Base-by-base conservation (phyloP, 2,888 invertebrate species). In the Drosophila stalkeri region DNA sequence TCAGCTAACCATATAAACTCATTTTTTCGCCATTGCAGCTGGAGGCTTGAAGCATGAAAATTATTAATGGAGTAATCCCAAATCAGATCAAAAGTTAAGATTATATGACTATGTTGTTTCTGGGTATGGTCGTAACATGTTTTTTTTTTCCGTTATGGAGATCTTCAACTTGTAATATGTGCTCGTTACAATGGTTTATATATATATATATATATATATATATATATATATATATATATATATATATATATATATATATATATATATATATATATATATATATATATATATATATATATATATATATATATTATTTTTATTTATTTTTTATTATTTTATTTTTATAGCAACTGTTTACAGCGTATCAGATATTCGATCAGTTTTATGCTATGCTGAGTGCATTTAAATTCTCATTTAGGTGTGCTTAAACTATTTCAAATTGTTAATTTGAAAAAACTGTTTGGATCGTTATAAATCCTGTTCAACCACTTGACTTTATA, bases 391-490 rank as follows among this genome's bases (percentile, higher is more conserved):
- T 3, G n/a, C 49, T n/a, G 31, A 11, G 2, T 49, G 49, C n/a
- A 51, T 20, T 51, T 20, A 14, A 51, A 20, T 51, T 51, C 8
- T 18, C 35, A 35, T 51, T 18, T 51, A 11, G 51, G 33, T 51
- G 51, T 51, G 33, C 33, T 33, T 20, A 14, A 4, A 51, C 51
- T 35, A 51, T 51, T 51, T 51, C 5, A 8, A 8, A 18, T 33
- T 51, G 51, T 33, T 51, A 33, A 18, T 51, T 33, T 33, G 18
- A 33, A 47, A 33, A 12, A 8, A 35, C 18, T 18, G 35, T 35
- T 8, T 35, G 35, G 14, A 14, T 51, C 33, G 51, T 51, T 51
- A 51, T 51, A 51, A 51, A 51, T 51, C 33, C 33, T 35, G 51
- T 51, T 51, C 18, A 18, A 51, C 51, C 14, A 35, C 51, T 51